These are phyloP conservation scores for Ibidorhyncha struthersii DNA, from an alignment of 2,113 vertebrate genomes.

Conservation along the genomic window DNA sequence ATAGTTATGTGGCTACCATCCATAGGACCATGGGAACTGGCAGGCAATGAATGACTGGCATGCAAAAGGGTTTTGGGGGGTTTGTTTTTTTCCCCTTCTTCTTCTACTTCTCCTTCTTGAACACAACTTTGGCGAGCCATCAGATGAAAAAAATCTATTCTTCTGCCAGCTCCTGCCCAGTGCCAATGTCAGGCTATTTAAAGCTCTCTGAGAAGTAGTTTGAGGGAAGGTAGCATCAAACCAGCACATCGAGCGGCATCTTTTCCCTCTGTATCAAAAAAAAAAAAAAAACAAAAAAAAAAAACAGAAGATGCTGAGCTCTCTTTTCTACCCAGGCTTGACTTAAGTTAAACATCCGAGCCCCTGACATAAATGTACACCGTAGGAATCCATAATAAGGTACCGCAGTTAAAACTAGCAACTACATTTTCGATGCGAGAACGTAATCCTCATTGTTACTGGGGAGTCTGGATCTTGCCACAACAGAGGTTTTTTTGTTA, in stretches of 20 bases:
- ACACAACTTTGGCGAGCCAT: slow-evolving; percentile 57
- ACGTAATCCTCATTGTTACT: slow-evolving; percentile 47
- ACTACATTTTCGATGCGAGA: slow-evolving; percentile 2
- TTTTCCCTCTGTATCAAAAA: neutral
- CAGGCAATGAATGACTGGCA: slow-evolving; percentile 51
- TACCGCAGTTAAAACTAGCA: slow-evolving; percentile 39
- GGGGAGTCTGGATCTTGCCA: slow-evolving; percentile 27
- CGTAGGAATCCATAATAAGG: slow-evolving; percentile 46
- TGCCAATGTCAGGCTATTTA: slow-evolving; percentile 61
- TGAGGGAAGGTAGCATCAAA: slow-evolving; percentile 9
- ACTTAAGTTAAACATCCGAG: slow-evolving; percentile 17
- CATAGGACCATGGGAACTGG: slow-evolving; percentile 59
- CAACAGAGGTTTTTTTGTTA: slow-evolving; percentile 48
- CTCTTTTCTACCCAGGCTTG: neutral
- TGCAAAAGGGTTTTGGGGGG: neutral
- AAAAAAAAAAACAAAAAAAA: neutral
- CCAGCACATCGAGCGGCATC: neutral
- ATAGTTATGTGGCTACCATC: slow-evolving; percentile 50
- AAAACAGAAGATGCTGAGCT: neutral
- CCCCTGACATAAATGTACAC: neutral
- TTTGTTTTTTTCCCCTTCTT: neutral
- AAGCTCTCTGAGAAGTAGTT: slow-evolving; percentile 20
- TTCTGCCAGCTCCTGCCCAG: slow-evolving; percentile 44
- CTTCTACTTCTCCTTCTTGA: slow-evolving; percentile 40
- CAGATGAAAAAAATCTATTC: slow-evolving; percentile 43